A percentile compares a stretch with the other conserved stretches of the same genome.
These are phyloP conservation scores for Prolemur simus DNA, from an alignment of 2,113 vertebrate genomes.

Conservation along the genomic window DNA sequence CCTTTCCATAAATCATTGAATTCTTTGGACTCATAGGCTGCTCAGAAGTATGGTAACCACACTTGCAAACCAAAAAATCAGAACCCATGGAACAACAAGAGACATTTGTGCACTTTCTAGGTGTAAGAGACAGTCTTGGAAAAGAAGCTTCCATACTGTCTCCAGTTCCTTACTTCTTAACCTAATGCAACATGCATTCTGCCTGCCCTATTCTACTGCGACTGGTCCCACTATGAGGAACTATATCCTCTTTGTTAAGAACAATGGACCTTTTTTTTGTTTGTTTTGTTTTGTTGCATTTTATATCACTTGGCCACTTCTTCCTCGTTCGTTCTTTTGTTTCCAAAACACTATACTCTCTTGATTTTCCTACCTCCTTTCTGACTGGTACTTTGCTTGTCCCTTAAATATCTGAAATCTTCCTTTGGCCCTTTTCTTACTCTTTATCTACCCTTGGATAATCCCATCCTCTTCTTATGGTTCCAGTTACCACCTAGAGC, in stretches of 20 bases:
- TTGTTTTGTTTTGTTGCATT: neutral
- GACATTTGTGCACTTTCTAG: neutral
- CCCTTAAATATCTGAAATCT: neutral
- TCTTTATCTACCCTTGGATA: neutral
- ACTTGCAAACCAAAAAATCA: conserved; percentile 3
- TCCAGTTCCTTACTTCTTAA: neutral
- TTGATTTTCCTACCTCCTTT: neutral
- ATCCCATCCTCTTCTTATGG: neutral
- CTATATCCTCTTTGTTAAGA: neutral
- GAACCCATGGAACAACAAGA: neutral
- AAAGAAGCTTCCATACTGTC: neutral
- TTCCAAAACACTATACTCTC: neutral
- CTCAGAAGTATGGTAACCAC: neutral
- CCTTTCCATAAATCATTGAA: neutral
- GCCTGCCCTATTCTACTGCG: neutral
- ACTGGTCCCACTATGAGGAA: neutral
- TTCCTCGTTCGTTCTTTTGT: neutral
- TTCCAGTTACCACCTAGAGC: neutral
- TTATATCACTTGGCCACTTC: neutral
- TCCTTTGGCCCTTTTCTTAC: neutral
- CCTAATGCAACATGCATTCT: neutral
- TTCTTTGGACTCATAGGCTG: neutral
- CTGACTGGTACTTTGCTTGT: neutral
- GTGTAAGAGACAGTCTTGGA: neutral
- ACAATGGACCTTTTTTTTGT: neutral